Percentiles rank a stretch among this genome's conserved stretches.
Conservation (phyloP, 2,888 invertebrate genomes). For the Meandrusa payeni region DNA sequence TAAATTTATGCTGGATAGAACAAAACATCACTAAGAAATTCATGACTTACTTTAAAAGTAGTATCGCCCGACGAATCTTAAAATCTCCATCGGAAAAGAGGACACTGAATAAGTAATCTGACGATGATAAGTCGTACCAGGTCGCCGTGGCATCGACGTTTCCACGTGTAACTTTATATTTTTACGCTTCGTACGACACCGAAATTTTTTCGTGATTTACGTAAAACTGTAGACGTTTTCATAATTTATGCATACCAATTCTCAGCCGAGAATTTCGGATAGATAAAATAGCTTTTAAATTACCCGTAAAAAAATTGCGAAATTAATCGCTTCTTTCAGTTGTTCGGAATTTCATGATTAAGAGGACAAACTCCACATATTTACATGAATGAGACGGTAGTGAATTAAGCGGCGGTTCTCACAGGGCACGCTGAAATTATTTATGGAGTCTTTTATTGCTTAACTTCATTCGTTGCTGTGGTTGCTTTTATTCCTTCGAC, state of each 20-base stretch:
- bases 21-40: constrained; percentile 39
- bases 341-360: not conserved
- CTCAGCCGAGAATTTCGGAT: constrained; percentile 35
- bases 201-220: constrained; percentile 52
- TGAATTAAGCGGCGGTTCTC: constrained; percentile 63
- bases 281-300: constrained; percentile 53
- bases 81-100: constrained; percentile 49
- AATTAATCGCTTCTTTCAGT: constrained; percentile 28
- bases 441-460: constrained; percentile 77
- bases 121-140: constrained; percentile 31
- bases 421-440: constrained; percentile 71
- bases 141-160: constrained; percentile 34
- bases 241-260: constrained; percentile 46
- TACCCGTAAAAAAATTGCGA: constrained; percentile 45
- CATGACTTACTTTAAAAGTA: constrained; percentile 53
- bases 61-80: constrained; percentile 38
- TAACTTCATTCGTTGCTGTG: constrained; percentile 78
- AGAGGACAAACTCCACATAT: constrained; percentile 36
- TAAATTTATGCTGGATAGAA: not conserved
- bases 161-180: constrained; percentile 37
- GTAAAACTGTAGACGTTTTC: constrained; percentile 39
- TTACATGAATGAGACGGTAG: constrained; percentile 47
- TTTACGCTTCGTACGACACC: constrained; percentile 21
- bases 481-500: constrained; percentile 76
- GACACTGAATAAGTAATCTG: constrained; percentile 36